phyloP scores from a whole-genome alignment of 2,888 invertebrate species.

The Junonia oenone region DNA sequence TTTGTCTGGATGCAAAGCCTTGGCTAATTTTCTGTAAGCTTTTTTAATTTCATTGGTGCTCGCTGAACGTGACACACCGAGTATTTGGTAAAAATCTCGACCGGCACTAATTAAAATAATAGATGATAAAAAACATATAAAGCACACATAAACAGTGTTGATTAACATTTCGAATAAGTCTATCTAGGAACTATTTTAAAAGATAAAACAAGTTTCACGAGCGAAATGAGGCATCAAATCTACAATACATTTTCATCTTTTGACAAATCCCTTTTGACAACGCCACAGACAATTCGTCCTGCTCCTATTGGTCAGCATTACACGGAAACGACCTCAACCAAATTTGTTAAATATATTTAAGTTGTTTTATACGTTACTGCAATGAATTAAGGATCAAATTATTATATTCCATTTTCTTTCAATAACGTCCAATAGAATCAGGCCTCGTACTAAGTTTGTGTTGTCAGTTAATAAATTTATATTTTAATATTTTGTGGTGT shows the following conservation, averaged over 20 bases:
- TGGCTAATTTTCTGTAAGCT: slow-evolving; percentile 96
- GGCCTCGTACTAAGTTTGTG: slow-evolving; percentile 39
- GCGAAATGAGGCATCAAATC: slow-evolving; percentile 33
- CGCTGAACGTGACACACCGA: slow-evolving; percentile 91
- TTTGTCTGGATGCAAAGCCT: slow-evolving; percentile 98
- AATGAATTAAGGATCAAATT: slow-evolving; percentile 11
- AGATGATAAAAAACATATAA: slow-evolving; percentile 60
- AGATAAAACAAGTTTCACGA: slow-evolving; percentile 39
- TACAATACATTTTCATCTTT: slow-evolving; percentile 51
- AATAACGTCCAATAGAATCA: slow-evolving; percentile 37
- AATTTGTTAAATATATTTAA: slow-evolving; percentile 13
- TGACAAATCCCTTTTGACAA: slow-evolving; percentile 42
- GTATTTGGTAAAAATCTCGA: slow-evolving; percentile 96
- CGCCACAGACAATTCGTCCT: slow-evolving; percentile 62
- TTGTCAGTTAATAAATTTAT: not conserved
- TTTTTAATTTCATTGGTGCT: slow-evolving; percentile 97
- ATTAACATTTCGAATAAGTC: slow-evolving; percentile 55
- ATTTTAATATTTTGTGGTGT: not conserved
- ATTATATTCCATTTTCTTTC: not conserved
- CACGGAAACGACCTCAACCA: slow-evolving; percentile 18
- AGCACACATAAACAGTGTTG: slow-evolving; percentile 54
- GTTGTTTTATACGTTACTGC: slow-evolving; percentile 14
- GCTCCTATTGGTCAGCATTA: slow-evolving; percentile 47
- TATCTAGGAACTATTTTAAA: slow-evolving; percentile 49
- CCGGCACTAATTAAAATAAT: slow-evolving; percentile 78